A percentile compares a stretch with the other conserved stretches of the same genome.
phyloP scores from a whole-genome alignment of 2,113 vertebrate species.

The Periophthalmus modestus region DNA sequence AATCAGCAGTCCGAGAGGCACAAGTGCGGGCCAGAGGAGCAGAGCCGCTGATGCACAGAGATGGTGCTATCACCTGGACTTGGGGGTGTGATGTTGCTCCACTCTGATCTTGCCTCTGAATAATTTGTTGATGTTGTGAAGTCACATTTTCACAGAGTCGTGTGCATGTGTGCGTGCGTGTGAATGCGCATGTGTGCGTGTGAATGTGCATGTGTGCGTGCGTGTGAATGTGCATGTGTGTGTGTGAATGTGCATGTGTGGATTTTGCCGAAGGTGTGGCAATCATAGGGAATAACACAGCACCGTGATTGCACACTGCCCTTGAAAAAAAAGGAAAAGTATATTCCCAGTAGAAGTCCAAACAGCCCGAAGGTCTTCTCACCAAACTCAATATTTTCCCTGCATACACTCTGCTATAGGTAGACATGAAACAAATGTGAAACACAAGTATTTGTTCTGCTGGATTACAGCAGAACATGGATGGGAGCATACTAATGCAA shows the following conservation, averaged over 20 bases:
- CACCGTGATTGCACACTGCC: slow-evolving; percentile 59
- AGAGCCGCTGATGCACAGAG: slow-evolving; percentile 51
- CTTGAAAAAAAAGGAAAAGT: slow-evolving; percentile 57
- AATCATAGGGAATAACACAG: slow-evolving; percentile 62
- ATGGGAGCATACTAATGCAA: slow-evolving; percentile 1
- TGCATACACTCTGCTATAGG: slow-evolving; percentile 52
- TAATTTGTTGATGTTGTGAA: slow-evolving; percentile 66
- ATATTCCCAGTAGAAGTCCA: slow-evolving; percentile 64
- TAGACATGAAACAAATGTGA: slow-evolving; percentile 32
- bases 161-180: slow-evolving; percentile 11
- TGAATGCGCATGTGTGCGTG: slow-evolving; percentile 5
- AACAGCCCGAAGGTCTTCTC: slow-evolving; percentile 61
- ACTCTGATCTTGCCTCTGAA: slow-evolving; percentile 62
- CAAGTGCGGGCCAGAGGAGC: slow-evolving; percentile 30
- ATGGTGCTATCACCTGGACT: slow-evolving; percentile 59
- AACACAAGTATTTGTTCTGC: slow-evolving; percentile 21
- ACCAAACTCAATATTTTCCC: slow-evolving; percentile 56
- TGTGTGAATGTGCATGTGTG: slow-evolving; percentile 18
- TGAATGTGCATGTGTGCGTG: no score
- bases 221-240: slow-evolving; percentile 2
- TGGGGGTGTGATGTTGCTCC: slow-evolving; percentile 52
- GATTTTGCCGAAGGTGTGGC: slow-evolving; percentile 54
- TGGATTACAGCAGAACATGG: slow-evolving; percentile 22
- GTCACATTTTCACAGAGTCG: slow-evolving; percentile 42
- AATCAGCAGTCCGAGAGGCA: slow-evolving; percentile 35